Conservation (phyloP, 2,888 invertebrate species). For the Plagodis dolabraria region DNA sequence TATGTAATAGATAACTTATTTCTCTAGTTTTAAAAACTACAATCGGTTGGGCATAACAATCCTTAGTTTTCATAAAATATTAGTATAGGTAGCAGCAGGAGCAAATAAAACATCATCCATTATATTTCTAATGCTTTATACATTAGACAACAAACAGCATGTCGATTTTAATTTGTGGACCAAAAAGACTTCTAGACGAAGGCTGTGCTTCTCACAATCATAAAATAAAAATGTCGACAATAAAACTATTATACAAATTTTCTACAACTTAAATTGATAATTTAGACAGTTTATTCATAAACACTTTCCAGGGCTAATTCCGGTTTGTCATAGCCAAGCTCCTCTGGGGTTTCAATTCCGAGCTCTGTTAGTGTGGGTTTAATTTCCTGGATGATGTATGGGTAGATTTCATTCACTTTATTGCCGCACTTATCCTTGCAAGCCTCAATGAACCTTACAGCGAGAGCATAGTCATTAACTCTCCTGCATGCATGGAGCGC, state of each 20-base stretch:
- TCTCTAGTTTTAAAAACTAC: too few relatives aligned
- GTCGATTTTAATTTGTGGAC: constrained; percentile 56
- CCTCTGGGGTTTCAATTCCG: constrained; percentile 97
- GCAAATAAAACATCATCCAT: constrained; percentile 38
- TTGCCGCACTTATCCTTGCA: constrained; percentile 94
- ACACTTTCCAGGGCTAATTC: constrained; percentile 94
- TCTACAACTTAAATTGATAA: constrained; percentile 69
- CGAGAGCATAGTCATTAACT: constrained; percentile 96
- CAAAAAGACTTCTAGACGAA: constrained; percentile 56
- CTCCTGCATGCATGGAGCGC: constrained; percentile 96
- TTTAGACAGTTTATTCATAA: constrained; percentile 82
- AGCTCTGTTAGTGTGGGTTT: constrained; percentile 96
- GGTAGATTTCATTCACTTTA: constrained; percentile 91
- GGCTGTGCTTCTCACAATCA: constrained; percentile 56
- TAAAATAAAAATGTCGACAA: constrained; percentile 68
- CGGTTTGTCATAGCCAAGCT: constrained; percentile 98
- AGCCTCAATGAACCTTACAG: constrained; percentile 96
- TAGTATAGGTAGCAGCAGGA: too few relatives aligned
- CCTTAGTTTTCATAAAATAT: too few relatives aligned
- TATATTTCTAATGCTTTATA: constrained; percentile 62
- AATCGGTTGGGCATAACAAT: too few relatives aligned
- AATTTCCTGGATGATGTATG: constrained; percentile 95
- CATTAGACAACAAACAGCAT: constrained; percentile 65
- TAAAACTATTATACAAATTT: constrained; percentile 78
- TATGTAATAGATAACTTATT: too few relatives aligned